Conservation (phyloP, 64 coral and sea anemone species). For the Acropora tenuis region DNA sequence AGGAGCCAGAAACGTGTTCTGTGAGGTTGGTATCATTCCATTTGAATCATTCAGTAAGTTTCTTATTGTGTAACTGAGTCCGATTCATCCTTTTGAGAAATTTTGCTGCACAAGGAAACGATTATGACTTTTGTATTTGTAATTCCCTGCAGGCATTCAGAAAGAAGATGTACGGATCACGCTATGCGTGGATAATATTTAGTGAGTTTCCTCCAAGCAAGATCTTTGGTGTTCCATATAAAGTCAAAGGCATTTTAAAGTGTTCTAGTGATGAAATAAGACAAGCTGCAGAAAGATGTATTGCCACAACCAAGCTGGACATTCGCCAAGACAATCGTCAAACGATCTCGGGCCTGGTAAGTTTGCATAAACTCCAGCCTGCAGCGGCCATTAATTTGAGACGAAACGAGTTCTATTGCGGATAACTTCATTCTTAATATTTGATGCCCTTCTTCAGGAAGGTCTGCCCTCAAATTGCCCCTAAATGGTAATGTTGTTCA, state of each 20-base stretch:
- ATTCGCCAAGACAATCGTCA: slow-evolving; percentile 63
- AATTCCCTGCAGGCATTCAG: slow-evolving; percentile 74
- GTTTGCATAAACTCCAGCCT: neutral
- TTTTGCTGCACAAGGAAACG: neutral
- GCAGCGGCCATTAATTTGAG: too few species aligned
- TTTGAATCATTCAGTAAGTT: too few species aligned
- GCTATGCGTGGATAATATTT: slow-evolving; percentile 90
- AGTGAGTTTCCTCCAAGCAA: slow-evolving; percentile 33
- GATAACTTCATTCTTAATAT: too few species aligned
- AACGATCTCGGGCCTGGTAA: slow-evolving; percentile 81
- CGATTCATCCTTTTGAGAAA: neutral
- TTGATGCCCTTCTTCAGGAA: too few species aligned
- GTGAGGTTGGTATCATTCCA: slow-evolving; percentile 62
- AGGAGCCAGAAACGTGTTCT: slow-evolving; percentile 74
- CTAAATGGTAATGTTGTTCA: too few species aligned
- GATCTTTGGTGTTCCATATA: slow-evolving; percentile 6
- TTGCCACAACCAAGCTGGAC: slow-evolving; percentile 58
- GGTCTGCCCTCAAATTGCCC: too few species aligned
- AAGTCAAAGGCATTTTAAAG: neutral
- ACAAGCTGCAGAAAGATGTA: slow-evolving; percentile 52
- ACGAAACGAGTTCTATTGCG: too few species aligned
- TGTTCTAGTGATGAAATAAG: slow-evolving; percentile 64
- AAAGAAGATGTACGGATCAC: slow-evolving; percentile 78
- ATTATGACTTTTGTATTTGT: neutral
- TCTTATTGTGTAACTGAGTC: too few species aligned